Evolutionary conservation across 2,797 vertebrate species (phyloP), one percentile per base, ranked within the genome.

Genomic region (Coreius guichenoti): DNA sequence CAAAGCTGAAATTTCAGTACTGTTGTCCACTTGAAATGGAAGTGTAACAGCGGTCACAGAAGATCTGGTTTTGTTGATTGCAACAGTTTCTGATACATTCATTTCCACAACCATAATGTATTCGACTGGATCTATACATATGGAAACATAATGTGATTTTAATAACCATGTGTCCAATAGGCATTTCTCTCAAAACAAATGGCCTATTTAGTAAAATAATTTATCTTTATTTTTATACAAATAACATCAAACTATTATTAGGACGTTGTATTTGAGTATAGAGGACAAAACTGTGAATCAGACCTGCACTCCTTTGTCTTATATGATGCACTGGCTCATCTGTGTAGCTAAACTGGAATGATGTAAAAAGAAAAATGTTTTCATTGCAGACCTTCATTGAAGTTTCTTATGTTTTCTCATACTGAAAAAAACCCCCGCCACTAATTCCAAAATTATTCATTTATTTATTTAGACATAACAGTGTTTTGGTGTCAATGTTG

Each of bases 1-100:
- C 13, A 91, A 83, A 74, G 29, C 80, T 76, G 19, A 82, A 33
- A 93, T 80, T 68, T 49, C n/a, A 45, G 31, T 16, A n/a, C 29
- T n/a, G 43, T 4, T 3, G 69, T 86, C 80, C 19, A 84, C 36
- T 21, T 0, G 0, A n/a, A 72, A 0, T 8, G 90, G 87, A 13
- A 82, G n/a, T 36, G 6, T 36, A 4, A 84, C 1, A 1, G 6
- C 16, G 0, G 4, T 45, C 17, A 88, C 8, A 11, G 9, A 0
- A 13, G 0, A 3, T 65, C 3, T 76, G 17, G 90, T 19, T 21
- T 0, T 0, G 5, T 83, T 81, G 11, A 86, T 6, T 12, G 8
- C 65, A 33, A 61, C 13, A 2, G 6, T 21, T 43, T 91, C 73
- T 1, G 81, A 74, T 49, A 82, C 17, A 4, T 29, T 81, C 16